Evolutionary conservation across 1,140 invertebrate genomes (phyloP), one percentile per base, ranked within the genome.

Genomic region (Nixonia krombeini): DNA sequence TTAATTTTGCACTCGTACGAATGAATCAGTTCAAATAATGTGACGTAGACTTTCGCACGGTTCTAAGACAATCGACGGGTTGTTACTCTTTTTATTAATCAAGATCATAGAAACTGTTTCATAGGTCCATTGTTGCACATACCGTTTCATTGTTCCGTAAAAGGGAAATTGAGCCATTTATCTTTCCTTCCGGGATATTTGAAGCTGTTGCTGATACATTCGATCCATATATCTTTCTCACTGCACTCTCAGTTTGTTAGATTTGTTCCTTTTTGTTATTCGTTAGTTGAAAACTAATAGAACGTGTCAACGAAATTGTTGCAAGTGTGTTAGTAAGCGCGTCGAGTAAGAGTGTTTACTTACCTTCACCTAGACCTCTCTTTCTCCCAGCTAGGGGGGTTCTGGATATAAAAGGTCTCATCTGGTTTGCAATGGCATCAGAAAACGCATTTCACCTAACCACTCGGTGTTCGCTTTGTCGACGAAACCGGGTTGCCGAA

Each of bases 351-450:
- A 68, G 65, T 69, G 57, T 69, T 69, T 61, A 70, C 71, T 83
- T 84, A 84, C 84, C 84, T 85, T 85, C 84, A 85, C 84, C 84
- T 85, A 85, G 84, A 85, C 84, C 83, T 85, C 82, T 84, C 82
- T 83, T 82, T 84, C 72, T 52, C 70, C 75, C 47, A 71, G 56
- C 18, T 61, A 84, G 82, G 78, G 84, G 84, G 84, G 83, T 81
- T 83, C 63, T 62, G 61, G 55, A 80, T 85, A 85, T 85, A 85
- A 84, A 84, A 79, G 75, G 75, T 84, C 72, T 83, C 80, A 75
- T 79, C 80, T 75, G 57, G 72, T 73, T 80, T 76, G 79, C 69
- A 80, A 80, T 80, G 66, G 52, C 75, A 79, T 67, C 80, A 85
- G 75, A 83, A 33, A 79, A 68, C 59, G 76, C 70, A 78, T 73